Evolutionary conservation across 1,140 invertebrate genomes (phyloP).

Genomic region (Drosophila hydei): DNA sequence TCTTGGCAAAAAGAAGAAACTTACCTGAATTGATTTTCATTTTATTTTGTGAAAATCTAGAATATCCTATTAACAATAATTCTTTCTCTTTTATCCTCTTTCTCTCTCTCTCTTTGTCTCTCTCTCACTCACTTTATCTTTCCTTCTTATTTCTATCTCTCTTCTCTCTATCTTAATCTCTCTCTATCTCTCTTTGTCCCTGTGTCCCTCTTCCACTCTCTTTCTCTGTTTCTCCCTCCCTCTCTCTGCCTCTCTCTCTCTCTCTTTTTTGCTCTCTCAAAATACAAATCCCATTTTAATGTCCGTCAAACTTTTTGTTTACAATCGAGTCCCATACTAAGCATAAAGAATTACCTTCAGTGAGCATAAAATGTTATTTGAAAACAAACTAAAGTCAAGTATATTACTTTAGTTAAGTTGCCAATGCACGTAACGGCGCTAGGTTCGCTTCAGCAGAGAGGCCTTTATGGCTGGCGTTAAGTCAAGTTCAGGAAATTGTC

Average conservation of each 20-base stretch:
- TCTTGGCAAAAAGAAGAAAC: too few relatives aligned
- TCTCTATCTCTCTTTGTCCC: neutral
- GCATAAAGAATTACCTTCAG: neutral
- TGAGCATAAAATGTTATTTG: neutral
- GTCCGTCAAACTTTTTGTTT: too few relatives aligned
- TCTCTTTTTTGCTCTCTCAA: neutral
- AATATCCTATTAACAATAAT: too few relatives aligned
- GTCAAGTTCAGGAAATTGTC: neutral
- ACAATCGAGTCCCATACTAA: too few relatives aligned
- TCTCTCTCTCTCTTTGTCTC: neutral
- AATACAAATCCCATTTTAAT: too few relatives aligned
- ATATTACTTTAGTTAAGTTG: conserved; percentile 2
- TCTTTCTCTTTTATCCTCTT: too few relatives aligned
- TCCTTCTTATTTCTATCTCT: neutral
- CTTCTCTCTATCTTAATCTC: neutral
- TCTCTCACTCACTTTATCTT: neutral
- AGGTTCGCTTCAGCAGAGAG: neutral
- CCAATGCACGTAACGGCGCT: neutral
- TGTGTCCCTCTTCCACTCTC: neutral
- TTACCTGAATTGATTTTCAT: too few relatives aligned
- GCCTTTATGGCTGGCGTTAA: neutral
- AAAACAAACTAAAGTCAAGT: neutral
- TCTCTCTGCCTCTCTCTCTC: neutral
- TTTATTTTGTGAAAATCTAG: too few relatives aligned
- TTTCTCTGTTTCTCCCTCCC: neutral